phyloP scores from a whole-genome alignment of 2,888 invertebrate genomes.

The Thysanoteuthis rhombus region DNA sequence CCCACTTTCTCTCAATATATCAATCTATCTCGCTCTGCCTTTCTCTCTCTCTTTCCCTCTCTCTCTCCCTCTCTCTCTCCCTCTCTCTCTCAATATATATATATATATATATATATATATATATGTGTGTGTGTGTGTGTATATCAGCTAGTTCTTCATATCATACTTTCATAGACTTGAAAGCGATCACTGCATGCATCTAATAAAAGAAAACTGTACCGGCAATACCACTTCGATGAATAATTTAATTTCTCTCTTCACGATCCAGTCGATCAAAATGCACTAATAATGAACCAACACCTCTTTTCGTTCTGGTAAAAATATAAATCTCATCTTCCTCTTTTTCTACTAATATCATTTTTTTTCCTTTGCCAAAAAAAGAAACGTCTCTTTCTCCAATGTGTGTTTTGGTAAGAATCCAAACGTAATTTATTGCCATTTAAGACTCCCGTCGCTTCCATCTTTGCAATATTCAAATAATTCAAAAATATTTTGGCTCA shows the following conservation, averaged over 20 bases:
- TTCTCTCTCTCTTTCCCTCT: no score
- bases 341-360: neutral
- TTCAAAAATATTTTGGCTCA: neutral
- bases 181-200: accelerated
- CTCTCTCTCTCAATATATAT: no score
- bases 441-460: neutral
- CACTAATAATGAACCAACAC: neutral
- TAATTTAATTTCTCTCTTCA: neutral
- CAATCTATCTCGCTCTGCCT: no score
- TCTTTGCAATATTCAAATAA: neutral
- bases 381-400: neutral
- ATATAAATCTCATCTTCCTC: neutral
- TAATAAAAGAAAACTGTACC: neutral
- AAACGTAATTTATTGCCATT: neutral
- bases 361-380: neutral
- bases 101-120: no score
- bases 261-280: neutral
- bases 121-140: no score
- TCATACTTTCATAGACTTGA: neutral
- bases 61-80: no score
- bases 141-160: no score
- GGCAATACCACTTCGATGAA: neutral
- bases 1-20: no score
- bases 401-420: neutral
- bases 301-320: neutral